Evolutionary conservation across 2,797 vertebrate genomes (phyloP).

Genomic region (Poeciliopsis turneri): DNA sequence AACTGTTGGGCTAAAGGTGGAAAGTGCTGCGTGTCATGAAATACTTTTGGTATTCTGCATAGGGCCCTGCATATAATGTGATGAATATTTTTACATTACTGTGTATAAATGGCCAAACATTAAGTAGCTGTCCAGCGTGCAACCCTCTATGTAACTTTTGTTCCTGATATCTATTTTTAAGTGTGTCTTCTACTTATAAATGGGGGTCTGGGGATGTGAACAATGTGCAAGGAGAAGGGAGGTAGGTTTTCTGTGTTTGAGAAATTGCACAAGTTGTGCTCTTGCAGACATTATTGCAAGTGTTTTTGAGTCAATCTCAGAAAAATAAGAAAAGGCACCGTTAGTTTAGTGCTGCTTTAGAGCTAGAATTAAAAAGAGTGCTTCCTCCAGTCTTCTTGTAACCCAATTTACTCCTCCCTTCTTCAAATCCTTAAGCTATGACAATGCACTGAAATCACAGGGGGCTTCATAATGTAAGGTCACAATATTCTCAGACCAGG

Average conservation of each 20-base stretch:
- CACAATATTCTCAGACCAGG: slow-evolving; percentile 66
- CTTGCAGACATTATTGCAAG: slow-evolving; percentile 63
- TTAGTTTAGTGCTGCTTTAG: slow-evolving; percentile 64
- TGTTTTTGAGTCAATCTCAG: slow-evolving; percentile 77
- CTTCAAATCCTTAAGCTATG: slow-evolving; percentile 69
- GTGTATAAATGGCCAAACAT: slow-evolving; percentile 8
- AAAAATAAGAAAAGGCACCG: slow-evolving; percentile 66
- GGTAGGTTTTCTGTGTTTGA: slow-evolving; percentile 48
- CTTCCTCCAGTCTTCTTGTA: slow-evolving; percentile 47
- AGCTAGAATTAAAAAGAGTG: slow-evolving; percentile 73
- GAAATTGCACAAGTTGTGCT: slow-evolving; percentile 65
- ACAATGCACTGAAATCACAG: slow-evolving; percentile 71
- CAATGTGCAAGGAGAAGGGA: slow-evolving; percentile 18
- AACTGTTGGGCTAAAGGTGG: background rate
- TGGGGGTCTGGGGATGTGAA: slow-evolving; percentile 3
- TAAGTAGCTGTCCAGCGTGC: slow-evolving; percentile 2
- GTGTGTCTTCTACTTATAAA: slow-evolving; percentile 33
- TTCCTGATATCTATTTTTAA: slow-evolving; percentile 12
- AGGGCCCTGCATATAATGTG: background rate
- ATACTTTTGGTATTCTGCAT: background rate
- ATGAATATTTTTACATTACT: background rate
- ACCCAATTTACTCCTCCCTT: slow-evolving; percentile 64
- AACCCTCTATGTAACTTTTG: background rate
- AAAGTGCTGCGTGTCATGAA: background rate
- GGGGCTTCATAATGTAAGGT: slow-evolving; percentile 73